Evolutionary conservation across 2,113 vertebrate genomes (phyloP).

Genomic region (Ascaphus truei): DNA sequence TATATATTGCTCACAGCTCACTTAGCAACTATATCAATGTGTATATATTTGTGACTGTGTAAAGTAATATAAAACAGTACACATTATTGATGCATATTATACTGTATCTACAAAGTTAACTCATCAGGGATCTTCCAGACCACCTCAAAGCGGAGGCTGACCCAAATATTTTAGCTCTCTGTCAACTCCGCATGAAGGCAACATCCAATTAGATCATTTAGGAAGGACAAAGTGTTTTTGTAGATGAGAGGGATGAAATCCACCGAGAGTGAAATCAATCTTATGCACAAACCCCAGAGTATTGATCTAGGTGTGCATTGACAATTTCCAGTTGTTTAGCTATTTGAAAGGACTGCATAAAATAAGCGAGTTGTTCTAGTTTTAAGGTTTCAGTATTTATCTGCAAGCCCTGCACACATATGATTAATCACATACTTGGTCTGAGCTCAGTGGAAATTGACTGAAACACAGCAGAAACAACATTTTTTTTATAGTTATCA

Average conservation of each 20-base stretch:
- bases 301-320: constrained; percentile 73
- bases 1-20: too few species aligned
- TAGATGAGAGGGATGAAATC: constrained; percentile 81
- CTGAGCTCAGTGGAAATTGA: constrained; percentile 69
- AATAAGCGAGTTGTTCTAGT: constrained; percentile 74
- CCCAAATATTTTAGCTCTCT: constrained; percentile 38
- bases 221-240: constrained; percentile 79
- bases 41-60: too few species aligned
- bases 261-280: constrained; percentile 82
- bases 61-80: too few species aligned
- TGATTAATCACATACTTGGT: constrained; percentile 87
- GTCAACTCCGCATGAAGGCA: constrained; percentile 49
- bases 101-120: too few species aligned
- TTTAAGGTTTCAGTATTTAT: constrained; percentile 75
- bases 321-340: constrained; percentile 76
- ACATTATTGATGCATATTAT: too few species aligned
- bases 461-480: constrained; percentile 65
- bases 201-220: constrained; percentile 76
- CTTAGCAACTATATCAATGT: too few species aligned
- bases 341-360: constrained; percentile 68
- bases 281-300: constrained; percentile 66
- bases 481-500: constrained; percentile 55
- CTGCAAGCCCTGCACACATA: constrained; percentile 67
- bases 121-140: constrained; percentile 33
- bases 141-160: constrained; percentile 42